Percentiles rank a stretch among this genome's conserved stretches.
phyloP scores from a whole-genome alignment of 2,888 invertebrate genomes.

The Macaria liturata region DNA sequence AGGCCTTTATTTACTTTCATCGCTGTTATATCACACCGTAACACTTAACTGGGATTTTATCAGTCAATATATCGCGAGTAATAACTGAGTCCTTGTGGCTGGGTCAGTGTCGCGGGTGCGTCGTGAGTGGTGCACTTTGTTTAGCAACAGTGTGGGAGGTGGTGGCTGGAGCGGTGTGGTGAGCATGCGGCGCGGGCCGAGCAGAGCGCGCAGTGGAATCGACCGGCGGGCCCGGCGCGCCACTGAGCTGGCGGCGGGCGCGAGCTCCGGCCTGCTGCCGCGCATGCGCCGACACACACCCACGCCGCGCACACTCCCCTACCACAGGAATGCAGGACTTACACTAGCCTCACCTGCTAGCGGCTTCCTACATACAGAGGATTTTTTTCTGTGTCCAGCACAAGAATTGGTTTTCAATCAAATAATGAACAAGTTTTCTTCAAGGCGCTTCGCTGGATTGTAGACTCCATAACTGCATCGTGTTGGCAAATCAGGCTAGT shows the following conservation, averaged over 20 bases:
- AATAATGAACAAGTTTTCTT: no score
- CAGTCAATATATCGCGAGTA: slow-evolving; percentile 33
- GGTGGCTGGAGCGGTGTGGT: slow-evolving; percentile 9
- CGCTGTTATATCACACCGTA: slow-evolving; percentile 31
- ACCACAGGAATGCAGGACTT: slow-evolving; percentile 18
- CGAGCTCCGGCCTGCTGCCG: slow-evolving; percentile 61
- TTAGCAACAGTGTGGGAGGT: slow-evolving; percentile 33
- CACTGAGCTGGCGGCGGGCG: slow-evolving; percentile 66
- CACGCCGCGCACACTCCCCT: slow-evolving; percentile 43
- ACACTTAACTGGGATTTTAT: slow-evolving; percentile 34
- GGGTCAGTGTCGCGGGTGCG: neutral
- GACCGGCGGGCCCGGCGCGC: slow-evolving; percentile 77
- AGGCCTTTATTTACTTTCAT: slow-evolving; percentile 30
- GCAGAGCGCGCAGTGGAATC: slow-evolving; percentile 67
- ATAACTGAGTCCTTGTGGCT: slow-evolving; percentile 43
- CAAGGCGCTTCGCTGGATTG: no score
- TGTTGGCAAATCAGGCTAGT: no score
- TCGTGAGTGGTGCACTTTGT: slow-evolving; percentile 27
- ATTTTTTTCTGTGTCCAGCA: no score
- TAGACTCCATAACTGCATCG: no score
- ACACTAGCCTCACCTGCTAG: no score
- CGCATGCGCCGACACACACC: slow-evolving; percentile 63
- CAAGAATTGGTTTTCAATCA: no score
- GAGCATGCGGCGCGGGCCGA: slow-evolving; percentile 13
- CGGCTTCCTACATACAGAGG: no score